Percentiles rank a stretch among this genome's conserved stretches.
These are phyloP conservation scores for Rhogogaster chlorosoma DNA, from an alignment of 2,888 invertebrate species.

Conservation along the genomic window DNA sequence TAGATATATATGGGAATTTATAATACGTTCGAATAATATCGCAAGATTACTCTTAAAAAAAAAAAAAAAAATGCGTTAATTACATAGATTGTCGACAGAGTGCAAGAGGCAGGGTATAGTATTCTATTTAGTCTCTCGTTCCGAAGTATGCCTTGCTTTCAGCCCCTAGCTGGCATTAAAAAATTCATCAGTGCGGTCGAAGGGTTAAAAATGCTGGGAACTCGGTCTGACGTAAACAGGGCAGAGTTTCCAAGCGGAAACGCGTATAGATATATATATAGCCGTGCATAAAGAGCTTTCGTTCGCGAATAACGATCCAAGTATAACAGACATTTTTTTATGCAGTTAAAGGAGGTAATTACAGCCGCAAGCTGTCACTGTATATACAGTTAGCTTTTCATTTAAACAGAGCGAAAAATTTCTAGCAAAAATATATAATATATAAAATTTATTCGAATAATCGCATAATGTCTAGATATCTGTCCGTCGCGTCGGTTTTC, in stretches of 20 bases:
- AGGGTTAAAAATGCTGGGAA: conserved; percentile 38
- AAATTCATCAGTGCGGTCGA: conserved; percentile 45
- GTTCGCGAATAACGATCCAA: neutral
- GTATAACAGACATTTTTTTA: neutral
- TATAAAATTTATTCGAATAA: neutral
- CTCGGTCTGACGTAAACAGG: conserved; percentile 31
- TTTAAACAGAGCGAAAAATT: too few species aligned
- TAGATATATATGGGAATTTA: too few species aligned
- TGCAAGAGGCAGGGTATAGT: neutral
- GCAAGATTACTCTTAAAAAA: neutral
- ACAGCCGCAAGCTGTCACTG: neutral
- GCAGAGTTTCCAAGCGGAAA: conserved; percentile 3
- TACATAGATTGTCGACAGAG: neutral
- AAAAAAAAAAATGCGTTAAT: neutral
- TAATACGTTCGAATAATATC: neutral
- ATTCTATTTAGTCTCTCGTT: conserved; percentile 25
- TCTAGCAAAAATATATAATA: neutral
- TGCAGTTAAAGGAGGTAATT: neutral
- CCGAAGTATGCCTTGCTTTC: neutral
- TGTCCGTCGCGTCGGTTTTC: neutral
- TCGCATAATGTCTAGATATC: too few species aligned
- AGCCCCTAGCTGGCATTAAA: conserved; percentile 16
- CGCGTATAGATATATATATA: neutral
- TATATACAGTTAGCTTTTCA: neutral
- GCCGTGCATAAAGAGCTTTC: neutral